phyloP scores from a whole-genome alignment of 2,888 invertebrate genomes.

The Boloria euphrosyne region DNA sequence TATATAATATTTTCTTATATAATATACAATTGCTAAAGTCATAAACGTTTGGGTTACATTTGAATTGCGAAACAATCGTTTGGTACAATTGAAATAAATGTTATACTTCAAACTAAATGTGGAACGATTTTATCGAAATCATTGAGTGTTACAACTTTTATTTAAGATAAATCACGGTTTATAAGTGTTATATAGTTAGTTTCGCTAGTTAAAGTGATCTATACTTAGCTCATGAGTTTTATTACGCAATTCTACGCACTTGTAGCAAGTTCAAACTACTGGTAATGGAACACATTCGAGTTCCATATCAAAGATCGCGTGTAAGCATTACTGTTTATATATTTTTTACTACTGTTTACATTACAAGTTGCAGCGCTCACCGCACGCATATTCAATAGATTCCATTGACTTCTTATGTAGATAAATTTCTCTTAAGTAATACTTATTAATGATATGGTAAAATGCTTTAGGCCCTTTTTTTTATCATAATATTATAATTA shows the following conservation, averaged over 20 bases:
- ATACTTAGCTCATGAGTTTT: slow-evolving; percentile 23
- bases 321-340: slow-evolving; percentile 38
- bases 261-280: slow-evolving; percentile 56
- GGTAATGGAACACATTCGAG: slow-evolving; percentile 50
- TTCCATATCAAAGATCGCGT: slow-evolving; percentile 42
- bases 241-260: slow-evolving; percentile 52
- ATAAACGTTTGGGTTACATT: slow-evolving; percentile 19
- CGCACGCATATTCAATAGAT: slow-evolving; percentile 26
- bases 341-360: slow-evolving; percentile 25
- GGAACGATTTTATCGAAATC: slow-evolving; percentile 65
- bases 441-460: slow-evolving; percentile 19
- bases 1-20: slow-evolving; percentile 16
- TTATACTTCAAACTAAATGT: slow-evolving; percentile 27
- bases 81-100: slow-evolving; percentile 24
- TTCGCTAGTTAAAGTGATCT: slow-evolving; percentile 55
- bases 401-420: slow-evolving; percentile 16
- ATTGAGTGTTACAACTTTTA: slow-evolving; percentile 65
- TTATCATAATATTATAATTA: background rate
- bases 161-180: slow-evolving; percentile 47
- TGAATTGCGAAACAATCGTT: slow-evolving; percentile 16
- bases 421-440: slow-evolving; percentile 17
- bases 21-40: slow-evolving; percentile 15
- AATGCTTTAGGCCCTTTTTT: background rate
- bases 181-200: slow-evolving; percentile 56
- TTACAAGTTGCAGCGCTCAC: slow-evolving; percentile 6